Conservation (phyloP, 2,113 vertebrate genomes). For the Myxocyprinus asiaticus region DNA sequence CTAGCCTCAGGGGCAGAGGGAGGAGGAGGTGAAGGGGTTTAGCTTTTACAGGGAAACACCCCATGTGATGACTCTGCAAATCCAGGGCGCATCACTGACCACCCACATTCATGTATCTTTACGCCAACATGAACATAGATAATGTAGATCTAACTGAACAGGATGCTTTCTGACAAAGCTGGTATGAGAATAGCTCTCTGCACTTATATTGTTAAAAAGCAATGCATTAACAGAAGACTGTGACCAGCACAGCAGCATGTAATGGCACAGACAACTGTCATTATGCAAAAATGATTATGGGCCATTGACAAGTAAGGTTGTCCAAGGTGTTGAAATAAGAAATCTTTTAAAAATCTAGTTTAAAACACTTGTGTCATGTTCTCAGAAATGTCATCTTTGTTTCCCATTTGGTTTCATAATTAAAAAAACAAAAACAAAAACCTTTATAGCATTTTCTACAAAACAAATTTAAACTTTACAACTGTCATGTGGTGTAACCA, state of each 20-base stretch:
- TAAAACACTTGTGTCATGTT: too few relatives aligned
- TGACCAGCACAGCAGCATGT: background rate
- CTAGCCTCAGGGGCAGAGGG: slow-evolving; percentile 6
- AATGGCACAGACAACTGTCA: background rate
- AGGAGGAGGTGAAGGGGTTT: slow-evolving; percentile 34
- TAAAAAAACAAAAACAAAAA: too few relatives aligned
- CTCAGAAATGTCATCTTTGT: too few relatives aligned
- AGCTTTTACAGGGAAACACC: slow-evolving; percentile 63
- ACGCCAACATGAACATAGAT: slow-evolving; percentile 58
- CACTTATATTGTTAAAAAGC: slow-evolving; percentile 29
- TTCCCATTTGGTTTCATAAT: too few relatives aligned
- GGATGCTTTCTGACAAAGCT: slow-evolving; percentile 40
- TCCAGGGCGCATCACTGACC: slow-evolving; percentile 50
- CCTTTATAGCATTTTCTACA: too few relatives aligned
- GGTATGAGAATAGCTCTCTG: slow-evolving; percentile 26
- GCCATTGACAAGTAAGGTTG: too few relatives aligned
- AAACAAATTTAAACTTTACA: too few relatives aligned
- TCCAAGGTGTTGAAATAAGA: too few relatives aligned
- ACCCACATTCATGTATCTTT: slow-evolving; percentile 62
- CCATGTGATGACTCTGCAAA: slow-evolving; percentile 66
- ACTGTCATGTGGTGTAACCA: too few relatives aligned
- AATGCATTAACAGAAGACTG: slow-evolving; percentile 10
- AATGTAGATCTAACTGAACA: slow-evolving; percentile 62
- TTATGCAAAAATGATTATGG: too few relatives aligned
- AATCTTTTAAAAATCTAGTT: too few relatives aligned